Conservation (phyloP, 1,140 invertebrate genomes). For the Macrosteles quadrilineatus region DNA sequence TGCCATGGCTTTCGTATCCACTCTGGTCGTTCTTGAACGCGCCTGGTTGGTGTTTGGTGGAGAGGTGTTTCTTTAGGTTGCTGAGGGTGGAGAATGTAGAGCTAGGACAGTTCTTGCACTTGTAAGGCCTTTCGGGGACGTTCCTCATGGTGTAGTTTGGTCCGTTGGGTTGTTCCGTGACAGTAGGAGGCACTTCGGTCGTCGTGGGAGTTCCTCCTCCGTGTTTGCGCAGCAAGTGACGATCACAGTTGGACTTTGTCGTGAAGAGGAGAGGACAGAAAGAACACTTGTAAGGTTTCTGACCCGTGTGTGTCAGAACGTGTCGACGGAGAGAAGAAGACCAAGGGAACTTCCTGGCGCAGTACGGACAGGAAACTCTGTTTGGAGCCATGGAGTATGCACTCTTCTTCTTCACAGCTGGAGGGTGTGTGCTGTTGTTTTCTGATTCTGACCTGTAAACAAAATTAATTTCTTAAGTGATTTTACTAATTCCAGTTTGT, state of each 20-base stretch:
- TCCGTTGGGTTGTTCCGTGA: constrained; percentile 36
- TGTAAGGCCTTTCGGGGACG: constrained; percentile 78
- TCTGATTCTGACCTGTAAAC: constrained; percentile 59
- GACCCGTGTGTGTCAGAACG: constrained; percentile 91
- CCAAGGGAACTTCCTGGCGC: constrained; percentile 93
- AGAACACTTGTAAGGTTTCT: constrained; percentile 94
- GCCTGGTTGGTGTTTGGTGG: constrained; percentile 61
- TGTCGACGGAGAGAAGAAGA: constrained; percentile 89
- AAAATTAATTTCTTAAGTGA: no score
- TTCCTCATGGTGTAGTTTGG: constrained; percentile 62
- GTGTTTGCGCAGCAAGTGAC: constrained; percentile 70
- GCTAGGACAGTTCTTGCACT: constrained; percentile 80
- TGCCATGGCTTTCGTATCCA: constrained; percentile 51
- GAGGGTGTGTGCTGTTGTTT: constrained; percentile 48
- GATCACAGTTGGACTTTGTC: constrained; percentile 95
- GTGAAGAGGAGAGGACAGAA: constrained; percentile 92
- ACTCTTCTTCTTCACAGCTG: constrained; percentile 78
- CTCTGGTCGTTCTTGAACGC: constrained; percentile 23
- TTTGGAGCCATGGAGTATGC: constrained; percentile 95
- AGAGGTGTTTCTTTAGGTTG: constrained; percentile 75
- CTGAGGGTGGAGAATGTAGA: constrained; percentile 83
- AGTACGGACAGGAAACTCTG: constrained; percentile 88
- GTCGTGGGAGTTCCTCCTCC: constrained; percentile 34
- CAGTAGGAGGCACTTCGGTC: neutral
- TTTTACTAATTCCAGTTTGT: no score